Percentiles rank a stretch among this genome's conserved stretches.
Evolutionary conservation across 2,888 invertebrate genomes (phyloP).

Genomic region (Molanna angustata): DNA sequence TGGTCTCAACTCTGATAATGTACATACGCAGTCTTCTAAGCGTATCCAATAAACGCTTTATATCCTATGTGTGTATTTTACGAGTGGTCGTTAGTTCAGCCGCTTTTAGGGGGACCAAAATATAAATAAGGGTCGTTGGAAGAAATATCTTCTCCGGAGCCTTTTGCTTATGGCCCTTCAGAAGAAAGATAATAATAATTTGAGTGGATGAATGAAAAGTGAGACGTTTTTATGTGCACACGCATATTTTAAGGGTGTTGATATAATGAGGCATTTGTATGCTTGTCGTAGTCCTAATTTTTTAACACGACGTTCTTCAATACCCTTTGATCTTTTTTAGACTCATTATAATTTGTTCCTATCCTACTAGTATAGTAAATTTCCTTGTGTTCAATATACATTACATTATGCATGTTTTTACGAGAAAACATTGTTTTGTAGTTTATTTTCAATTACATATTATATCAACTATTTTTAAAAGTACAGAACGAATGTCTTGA

Average conservation of each 20-base stretch:
- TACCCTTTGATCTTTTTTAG: no score
- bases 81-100: conserved; percentile 15
- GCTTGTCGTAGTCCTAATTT: no score
- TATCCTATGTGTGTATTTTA: conserved; percentile 13
- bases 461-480: no score
- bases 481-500: no score
- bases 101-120: conserved; percentile 1
- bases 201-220: neutral
- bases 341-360: no score
- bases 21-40: neutral
- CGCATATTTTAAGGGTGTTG: neutral
- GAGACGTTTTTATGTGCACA: neutral
- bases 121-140: conserved; percentile 8
- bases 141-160: no score
- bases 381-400: no score
- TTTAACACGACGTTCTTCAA: no score
- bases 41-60: conserved; percentile 6
- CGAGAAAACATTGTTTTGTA: no score
- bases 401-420: no score
- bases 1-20: neutral
- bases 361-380: no score
- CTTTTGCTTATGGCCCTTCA: neutral
- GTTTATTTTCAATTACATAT: no score
- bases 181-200: neutral
- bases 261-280: neutral